Evolutionary conservation across 2,113 vertebrate species (phyloP), one percentile per base, ranked within the genome.

Genomic region (Lathamus discolor): DNA sequence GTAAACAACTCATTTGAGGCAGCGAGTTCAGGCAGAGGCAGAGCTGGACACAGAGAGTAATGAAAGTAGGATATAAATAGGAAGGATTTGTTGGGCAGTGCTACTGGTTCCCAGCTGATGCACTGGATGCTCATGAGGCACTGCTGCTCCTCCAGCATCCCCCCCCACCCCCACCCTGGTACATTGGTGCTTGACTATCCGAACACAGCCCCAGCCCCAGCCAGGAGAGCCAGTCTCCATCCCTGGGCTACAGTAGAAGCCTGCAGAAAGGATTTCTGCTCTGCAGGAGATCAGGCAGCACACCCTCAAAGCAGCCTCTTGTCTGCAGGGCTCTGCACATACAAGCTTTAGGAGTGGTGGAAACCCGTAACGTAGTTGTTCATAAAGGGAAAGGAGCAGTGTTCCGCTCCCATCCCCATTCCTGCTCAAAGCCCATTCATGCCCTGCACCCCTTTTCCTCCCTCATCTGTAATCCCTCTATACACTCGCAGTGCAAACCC

Each of bases 101-200:
- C 59, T 49, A 1, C 27, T 80, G 48, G 16, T 83, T 46, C 48
- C 67, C 0, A 0, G 52, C 52, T 88, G 44, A 3, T 19, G 72
- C 35, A 5, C 3, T 10, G 51, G 6, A 39, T 88, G 51, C 25
- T 77, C 52, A 15, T 1, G 1, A 37, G 67, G 48, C 43, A 31
- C 39, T 68, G 48, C 83, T 66, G 83, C 73, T 70, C n/a, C 61
- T 29, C 81, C 66, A 73, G 46, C 49, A 77, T 44, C 49, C 81
- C 51, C 49, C 19, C 7, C 63, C n/a, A n/a, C 37, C 37, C 8
- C 37, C 37, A 37, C 29, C 25, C 27, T 0, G 3, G 31, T 8
- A n/a, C 22, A 14, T 0, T 13, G 59, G 27, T 44, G 37, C 29
- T 48, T 2, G 1, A 17, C 19, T 10, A 17, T 18, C 0, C 1